Percentiles rank a stretch among this genome's conserved stretches.
These are phyloP conservation scores for Anastrepha obliqua DNA, from an alignment of 1,140 invertebrate genomes.

Conservation along the genomic window DNA sequence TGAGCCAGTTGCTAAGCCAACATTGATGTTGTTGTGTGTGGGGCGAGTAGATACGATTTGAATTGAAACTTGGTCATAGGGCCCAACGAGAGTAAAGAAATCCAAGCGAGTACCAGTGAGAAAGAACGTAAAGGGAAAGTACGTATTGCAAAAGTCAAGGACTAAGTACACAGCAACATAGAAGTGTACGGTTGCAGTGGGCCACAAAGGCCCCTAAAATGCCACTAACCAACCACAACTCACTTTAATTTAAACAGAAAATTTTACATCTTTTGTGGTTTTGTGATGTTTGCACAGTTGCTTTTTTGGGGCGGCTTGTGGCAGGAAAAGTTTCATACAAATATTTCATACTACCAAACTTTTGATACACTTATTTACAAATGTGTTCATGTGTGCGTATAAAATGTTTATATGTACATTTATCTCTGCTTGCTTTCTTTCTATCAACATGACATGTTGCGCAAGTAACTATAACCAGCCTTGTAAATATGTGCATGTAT, in stretches of 20 bases:
- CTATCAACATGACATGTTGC: slow-evolving; percentile 2
- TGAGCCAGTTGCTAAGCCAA: slow-evolving; percentile 39
- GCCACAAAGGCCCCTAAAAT: slow-evolving; percentile 2
- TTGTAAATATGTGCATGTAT: not conserved
- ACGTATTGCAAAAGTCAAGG: slow-evolving; percentile 27
- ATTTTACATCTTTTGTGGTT: slow-evolving; percentile 47
- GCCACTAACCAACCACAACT: slow-evolving; percentile 43
- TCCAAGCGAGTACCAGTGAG: no score
- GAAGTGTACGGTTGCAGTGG: not conserved
- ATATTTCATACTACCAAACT: not conserved
- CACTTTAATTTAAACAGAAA: slow-evolving; percentile 50
- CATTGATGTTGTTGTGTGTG: not conserved
- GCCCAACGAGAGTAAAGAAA: not conserved
- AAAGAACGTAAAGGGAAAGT: no score
- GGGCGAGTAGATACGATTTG: not conserved
- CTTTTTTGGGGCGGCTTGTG: slow-evolving; percentile 41
- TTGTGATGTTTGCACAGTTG: slow-evolving; percentile 27
- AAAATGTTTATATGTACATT: no score
- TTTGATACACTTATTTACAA: not conserved
- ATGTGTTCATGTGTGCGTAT: not conserved
- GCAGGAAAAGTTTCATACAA: not conserved
- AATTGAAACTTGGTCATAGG: not conserved
- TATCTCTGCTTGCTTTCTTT: not conserved
- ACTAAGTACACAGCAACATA: not conserved
- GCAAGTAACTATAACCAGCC: not conserved